These are phyloP conservation scores for Eupsittula cactorum DNA, from an alignment of 2,113 vertebrate genomes.

Conservation along the genomic window DNA sequence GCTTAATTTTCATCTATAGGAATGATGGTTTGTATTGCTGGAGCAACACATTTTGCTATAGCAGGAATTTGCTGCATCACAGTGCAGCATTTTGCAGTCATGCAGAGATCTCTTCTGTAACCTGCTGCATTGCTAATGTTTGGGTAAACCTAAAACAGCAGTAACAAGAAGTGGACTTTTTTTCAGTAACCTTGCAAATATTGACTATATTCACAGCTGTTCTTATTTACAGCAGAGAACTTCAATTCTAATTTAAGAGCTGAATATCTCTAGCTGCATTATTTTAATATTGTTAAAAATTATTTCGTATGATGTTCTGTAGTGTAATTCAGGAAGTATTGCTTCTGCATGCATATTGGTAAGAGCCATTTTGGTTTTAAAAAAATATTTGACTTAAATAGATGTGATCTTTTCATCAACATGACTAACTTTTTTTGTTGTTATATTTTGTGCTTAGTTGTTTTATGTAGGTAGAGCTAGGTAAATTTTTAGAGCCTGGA, in stretches of 20 bases:
- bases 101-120: neutral
- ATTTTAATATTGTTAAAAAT: neutral
- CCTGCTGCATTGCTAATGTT: neutral
- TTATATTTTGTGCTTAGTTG: neutral
- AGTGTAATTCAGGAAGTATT: neutral
- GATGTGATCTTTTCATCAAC: neutral
- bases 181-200: neutral
- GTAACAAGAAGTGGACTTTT: neutral
- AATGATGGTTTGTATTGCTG: neutral
- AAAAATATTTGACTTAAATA: neutral
- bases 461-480: neutral
- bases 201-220: neutral
- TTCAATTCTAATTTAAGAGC: neutral
- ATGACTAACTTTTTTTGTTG: neutral
- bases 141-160: neutral
- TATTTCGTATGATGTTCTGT: neutral
- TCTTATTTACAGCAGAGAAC: neutral
- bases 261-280: neutral
- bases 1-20: neutral
- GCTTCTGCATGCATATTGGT: neutral
- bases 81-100: conserved; percentile 7
- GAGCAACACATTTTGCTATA: neutral
- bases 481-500: neutral
- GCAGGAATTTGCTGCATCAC: neutral
- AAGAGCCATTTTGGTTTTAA: neutral